These are phyloP conservation scores for Caenorhabditis sp. DNA, from an alignment of 2,888 invertebrate genomes.

Conservation along the genomic window DNA sequence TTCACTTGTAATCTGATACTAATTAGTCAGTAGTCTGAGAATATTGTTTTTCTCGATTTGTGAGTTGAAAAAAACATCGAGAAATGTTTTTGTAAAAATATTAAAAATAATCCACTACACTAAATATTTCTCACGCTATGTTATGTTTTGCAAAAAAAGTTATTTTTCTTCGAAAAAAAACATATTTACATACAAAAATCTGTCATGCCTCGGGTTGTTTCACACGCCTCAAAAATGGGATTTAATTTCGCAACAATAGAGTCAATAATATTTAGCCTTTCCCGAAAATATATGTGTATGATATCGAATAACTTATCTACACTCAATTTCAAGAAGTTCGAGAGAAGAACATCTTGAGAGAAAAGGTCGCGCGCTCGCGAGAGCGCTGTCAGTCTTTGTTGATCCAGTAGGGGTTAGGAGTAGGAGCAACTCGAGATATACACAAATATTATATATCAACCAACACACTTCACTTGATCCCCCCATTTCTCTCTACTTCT, in stretches of 20 bases:
- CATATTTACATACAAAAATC: too few species aligned
- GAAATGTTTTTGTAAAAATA: too few species aligned
- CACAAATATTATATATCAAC: neutral
- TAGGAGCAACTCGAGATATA: neutral
- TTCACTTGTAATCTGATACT: neutral
- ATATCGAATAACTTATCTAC: neutral
- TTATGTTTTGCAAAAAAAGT: too few species aligned
- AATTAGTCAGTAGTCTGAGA: neutral
- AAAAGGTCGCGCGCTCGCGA: neutral
- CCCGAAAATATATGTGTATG: neutral
- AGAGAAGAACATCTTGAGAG: neutral
- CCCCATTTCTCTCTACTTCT: neutral
- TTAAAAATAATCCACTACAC: too few species aligned
- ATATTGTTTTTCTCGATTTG: neutral
- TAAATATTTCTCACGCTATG: too few species aligned
- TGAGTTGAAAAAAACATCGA: too few species aligned
- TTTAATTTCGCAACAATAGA: too few species aligned
- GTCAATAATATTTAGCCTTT: too few species aligned
- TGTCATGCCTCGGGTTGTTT: too few species aligned
- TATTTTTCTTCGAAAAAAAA: too few species aligned
- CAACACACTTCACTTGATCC: slow-evolving; percentile 2
- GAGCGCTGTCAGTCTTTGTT: neutral
- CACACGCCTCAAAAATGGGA: too few species aligned
- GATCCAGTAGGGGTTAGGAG: neutral
- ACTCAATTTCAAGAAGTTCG: neutral